Percentiles rank a stretch among this genome's conserved stretches.
Evolutionary conservation across 1,140 invertebrate genomes (phyloP).

Genomic region (Thrips palmi): DNA sequence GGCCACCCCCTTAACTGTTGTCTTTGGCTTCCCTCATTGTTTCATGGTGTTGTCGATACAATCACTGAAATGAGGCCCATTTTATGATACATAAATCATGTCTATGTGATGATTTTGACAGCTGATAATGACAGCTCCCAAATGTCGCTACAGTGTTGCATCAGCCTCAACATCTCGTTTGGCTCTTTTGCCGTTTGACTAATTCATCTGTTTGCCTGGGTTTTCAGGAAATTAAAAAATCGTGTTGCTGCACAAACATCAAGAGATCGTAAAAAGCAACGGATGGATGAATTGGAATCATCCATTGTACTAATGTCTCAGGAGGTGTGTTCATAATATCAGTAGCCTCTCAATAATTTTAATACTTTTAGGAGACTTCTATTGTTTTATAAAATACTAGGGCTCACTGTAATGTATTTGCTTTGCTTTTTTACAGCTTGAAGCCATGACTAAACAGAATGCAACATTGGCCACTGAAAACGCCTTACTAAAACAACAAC

Average conservation of each 20-base stretch:
- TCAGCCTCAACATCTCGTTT: not conserved
- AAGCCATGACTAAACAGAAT: constrained; percentile 10
- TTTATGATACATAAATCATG: not conserved
- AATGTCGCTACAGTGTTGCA: not conserved
- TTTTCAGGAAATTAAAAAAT: constrained; percentile 83
- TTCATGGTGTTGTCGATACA: too few species aligned
- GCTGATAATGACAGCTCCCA: not conserved
- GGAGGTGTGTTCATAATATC: constrained; percentile 15
- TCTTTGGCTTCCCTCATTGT: too few species aligned
- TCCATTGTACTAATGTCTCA: constrained; percentile 42
- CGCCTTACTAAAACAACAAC: constrained; percentile 9
- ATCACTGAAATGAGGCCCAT: too few species aligned
- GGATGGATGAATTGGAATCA: constrained; percentile 71
- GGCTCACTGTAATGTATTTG: constrained; percentile 2
- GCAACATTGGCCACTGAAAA: constrained; percentile 11
- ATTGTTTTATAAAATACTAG: not conserved
- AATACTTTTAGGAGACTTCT: not conserved
- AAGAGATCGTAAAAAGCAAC: constrained; percentile 87
- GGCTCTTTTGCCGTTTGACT: not conserved
- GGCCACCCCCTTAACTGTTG: too few species aligned
- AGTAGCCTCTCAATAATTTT: not conserved
- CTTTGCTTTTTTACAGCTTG: constrained; percentile 14
- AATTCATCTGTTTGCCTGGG: too few species aligned
- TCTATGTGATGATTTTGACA: not conserved
- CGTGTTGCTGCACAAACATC: constrained; percentile 95